Evolutionary conservation across 1,140 invertebrate genomes (phyloP), one percentile per base, ranked within the genome.

Genomic region (Stegodyphus dumicola): DNA sequence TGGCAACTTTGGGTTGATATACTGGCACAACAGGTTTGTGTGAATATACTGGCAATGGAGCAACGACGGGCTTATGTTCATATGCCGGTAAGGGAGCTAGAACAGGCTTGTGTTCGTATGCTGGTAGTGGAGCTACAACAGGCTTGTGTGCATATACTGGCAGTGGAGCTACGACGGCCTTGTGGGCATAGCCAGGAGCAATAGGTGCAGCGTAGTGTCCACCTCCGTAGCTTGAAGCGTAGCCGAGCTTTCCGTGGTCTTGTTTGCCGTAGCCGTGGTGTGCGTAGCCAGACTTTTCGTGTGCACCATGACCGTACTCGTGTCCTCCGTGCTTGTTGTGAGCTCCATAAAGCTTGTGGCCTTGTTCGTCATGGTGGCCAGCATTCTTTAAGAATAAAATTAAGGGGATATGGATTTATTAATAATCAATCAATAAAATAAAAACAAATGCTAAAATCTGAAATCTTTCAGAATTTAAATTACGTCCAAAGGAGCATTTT

Each of bases 311-410:
- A 17, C 85, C 85, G 7, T 80, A 86, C n/a, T 53, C 77, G 11
- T 86, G 69, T 6, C 60, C 33, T 56, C 85, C 85, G 9, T 80
- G 71, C 17, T 86, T 79, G 13, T 49, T 53, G 53, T 80, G 85
- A 9, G 77, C 49, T 13, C 71, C 85, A 10, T 75, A 79, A 6
- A 60, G 60, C 10, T 80, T 80, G 77, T 86, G 85, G 4, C 15
- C 85, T 7, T 75, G 77, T 18, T 86, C 18, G 18, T 74, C 85
- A n/a, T 86, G 80, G n/a, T 86, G 77, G 13, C 85, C 85, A n/a
- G 77, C 71, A 48, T 80, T 51, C 81, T 85, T 49, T 10, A 60
- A 60, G 9, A 33, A 33, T 33, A 33, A 33, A 33, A 33, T 33
- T 1, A 33, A 33, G 33, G 3, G 33, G 1, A 33, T 33, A 33